Base-by-base conservation (phyloP, 2,888 invertebrate genomes). In the Sphaerophoria rueppellii region DNA sequence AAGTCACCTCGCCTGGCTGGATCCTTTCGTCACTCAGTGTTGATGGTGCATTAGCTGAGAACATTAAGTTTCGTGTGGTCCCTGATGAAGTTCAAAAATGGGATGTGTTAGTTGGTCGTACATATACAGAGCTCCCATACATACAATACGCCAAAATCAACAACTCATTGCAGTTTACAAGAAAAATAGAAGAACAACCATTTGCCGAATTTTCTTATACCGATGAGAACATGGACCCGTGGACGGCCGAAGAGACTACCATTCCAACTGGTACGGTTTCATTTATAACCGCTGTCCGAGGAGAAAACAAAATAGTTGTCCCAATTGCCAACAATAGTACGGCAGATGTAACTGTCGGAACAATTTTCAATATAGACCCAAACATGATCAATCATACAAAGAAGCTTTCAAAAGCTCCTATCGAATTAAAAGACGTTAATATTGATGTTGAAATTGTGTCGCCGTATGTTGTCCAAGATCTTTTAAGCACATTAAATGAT, bases 191-290 rank as follows among this genome's bases (percentile, higher is more conserved):
- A 24, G 57, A 6, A 7, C 55, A 55, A n/a, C 14, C 57, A 6
- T 37, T 57, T 57, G 35, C 35, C 2, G 35, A 57, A 14, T 57
- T 37, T 9, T 57, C 57, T 12, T 57, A 57, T 57, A 35, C 14
- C 9, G 57, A 37, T 37, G 14, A 14, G n/a, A 6, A 57, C 2
- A 14, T n/a, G 6, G 12, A 24, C 6, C 14, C 57, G 35, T 37
- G 57, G 57, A 57, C 35, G 37, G 57, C 37, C 16, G 55, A 55
- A 24, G n/a, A 55, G 34, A 55, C 55, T 6, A 57, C 35, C 12
- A 14, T 57, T 35, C 57, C 57, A 57, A 57, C 57, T 57, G 57
- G 35, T n/a, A n/a, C 57, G 7, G 35, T 57, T 35, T 57, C 57
- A 35, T 57, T 57, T 57, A 57, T 57, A 12, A 57, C 35, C n/a